Conservation (phyloP, 2,113 vertebrate genomes). For the Onychostruthus taczanowskii region DNA sequence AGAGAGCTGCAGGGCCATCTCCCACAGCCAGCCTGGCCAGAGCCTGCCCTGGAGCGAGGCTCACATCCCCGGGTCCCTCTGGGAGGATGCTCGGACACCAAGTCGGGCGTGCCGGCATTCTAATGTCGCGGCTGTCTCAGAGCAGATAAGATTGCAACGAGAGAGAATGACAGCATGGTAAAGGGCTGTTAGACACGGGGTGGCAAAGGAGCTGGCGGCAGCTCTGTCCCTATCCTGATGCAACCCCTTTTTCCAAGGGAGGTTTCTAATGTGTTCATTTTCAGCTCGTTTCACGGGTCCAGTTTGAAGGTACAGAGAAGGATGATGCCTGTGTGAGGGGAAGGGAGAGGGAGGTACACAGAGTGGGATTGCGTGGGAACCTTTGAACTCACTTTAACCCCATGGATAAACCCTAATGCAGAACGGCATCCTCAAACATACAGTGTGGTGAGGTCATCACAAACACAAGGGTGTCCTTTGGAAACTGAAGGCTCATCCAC, state of each 20-base stretch:
- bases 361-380: background rate
- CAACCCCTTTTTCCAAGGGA: background rate
- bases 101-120: background rate
- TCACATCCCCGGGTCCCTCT: rapidly evolving
- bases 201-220: background rate
- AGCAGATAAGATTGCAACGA: background rate
- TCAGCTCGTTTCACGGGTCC: background rate
- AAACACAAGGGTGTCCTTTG: background rate
- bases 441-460: background rate
- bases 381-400: background rate
- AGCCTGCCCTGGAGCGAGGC: background rate
- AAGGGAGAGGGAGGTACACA: background rate
- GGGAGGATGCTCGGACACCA: background rate
- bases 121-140: background rate
- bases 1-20: background rate
- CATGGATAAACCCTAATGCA: background rate
- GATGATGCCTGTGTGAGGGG: rapidly evolving
- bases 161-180: background rate
- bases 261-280: background rate
- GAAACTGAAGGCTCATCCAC: background rate
- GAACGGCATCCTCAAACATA: background rate
- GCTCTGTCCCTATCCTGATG: background rate
- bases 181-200: rapidly evolving
- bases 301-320: background rate
- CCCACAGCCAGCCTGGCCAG: background rate